A percentile compares a stretch with the other conserved stretches of the same genome.
Conservation (phyloP, 2,113 vertebrate species). For the Hippocampus abdominalis region DNA sequence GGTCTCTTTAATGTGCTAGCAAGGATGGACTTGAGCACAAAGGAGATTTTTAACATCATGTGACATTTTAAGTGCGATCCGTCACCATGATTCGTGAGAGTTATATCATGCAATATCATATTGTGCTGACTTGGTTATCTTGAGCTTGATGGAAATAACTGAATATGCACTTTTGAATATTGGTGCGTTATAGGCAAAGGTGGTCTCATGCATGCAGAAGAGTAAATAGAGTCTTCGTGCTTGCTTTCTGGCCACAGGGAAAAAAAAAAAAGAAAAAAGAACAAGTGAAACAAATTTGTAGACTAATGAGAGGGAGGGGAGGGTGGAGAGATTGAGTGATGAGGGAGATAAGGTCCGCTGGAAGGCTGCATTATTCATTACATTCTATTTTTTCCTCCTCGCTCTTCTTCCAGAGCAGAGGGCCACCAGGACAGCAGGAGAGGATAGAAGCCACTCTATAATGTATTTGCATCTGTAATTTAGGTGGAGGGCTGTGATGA, state of each 20-base stretch:
- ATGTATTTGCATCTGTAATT: conserved; percentile 59
- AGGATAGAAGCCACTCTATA: conserved; percentile 43
- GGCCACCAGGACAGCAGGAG: conserved; percentile 30
- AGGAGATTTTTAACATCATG: conserved; percentile 33
- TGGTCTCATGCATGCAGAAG: not conserved
- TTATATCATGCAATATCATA: conserved; percentile 29
- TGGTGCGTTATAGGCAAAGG: not conserved
- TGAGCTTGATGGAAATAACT: not conserved
- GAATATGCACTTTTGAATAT: not conserved
- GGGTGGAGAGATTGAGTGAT: conserved; percentile 35
- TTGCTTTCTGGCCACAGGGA: conserved; percentile 36
- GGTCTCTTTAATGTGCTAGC: conserved; percentile 37
- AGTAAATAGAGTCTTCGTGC: conserved; percentile 18
- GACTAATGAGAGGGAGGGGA: conserved; percentile 61
- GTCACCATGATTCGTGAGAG: conserved; percentile 41
- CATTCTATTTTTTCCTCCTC: conserved; percentile 33
- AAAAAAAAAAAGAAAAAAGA: conserved; percentile 24
- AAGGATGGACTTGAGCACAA: conserved; percentile 5
- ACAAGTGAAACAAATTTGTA: conserved; percentile 60
- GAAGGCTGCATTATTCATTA: conserved; percentile 63
- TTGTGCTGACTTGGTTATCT: conserved; percentile 39
- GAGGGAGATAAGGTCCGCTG: conserved; percentile 32
- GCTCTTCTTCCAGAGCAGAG: conserved; percentile 29
- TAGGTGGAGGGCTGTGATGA: conserved; percentile 33
- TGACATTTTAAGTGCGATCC: conserved; percentile 39